Conservation (phyloP, 2,113 vertebrate genomes). For the Vulpes ferrilata region DNA sequence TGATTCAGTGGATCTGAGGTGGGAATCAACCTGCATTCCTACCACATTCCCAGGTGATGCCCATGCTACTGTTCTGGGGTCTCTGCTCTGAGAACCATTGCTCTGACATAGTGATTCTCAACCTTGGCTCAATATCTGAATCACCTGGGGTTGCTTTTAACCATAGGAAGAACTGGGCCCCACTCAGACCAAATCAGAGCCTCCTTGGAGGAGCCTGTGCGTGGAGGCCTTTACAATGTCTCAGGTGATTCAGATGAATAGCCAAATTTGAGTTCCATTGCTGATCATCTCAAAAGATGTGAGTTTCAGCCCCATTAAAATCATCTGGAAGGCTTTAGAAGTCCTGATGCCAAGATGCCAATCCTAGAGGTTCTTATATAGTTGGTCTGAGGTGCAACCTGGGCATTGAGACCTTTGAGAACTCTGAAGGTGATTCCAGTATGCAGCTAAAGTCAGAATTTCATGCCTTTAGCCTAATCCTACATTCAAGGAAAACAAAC, state of each 20-base stretch:
- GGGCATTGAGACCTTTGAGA: neutral
- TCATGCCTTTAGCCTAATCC: neutral
- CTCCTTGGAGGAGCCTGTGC: neutral
- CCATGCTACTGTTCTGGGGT: neutral
- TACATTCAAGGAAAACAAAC: conserved; percentile 29
- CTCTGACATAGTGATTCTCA: neutral
- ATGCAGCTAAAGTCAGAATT: neutral
- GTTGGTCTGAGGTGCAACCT: neutral
- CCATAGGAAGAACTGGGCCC: neutral
- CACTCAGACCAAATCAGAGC: neutral
- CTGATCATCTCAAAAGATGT: neutral
- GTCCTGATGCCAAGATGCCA: neutral
- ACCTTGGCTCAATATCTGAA: neutral
- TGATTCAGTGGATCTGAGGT: neutral
- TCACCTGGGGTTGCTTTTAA: neutral
- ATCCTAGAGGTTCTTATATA: neutral
- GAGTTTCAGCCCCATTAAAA: neutral
- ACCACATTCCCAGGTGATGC: neutral
- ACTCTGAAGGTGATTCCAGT: neutral
- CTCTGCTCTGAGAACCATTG: neutral
- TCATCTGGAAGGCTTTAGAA: neutral
- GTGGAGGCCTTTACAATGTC: neutral
- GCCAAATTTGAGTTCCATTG: neutral
- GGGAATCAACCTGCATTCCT: neutral
- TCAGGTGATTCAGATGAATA: neutral